Evolutionary conservation across 2,113 vertebrate genomes (phyloP).

Genomic region (Diphyllodes magnificus): DNA sequence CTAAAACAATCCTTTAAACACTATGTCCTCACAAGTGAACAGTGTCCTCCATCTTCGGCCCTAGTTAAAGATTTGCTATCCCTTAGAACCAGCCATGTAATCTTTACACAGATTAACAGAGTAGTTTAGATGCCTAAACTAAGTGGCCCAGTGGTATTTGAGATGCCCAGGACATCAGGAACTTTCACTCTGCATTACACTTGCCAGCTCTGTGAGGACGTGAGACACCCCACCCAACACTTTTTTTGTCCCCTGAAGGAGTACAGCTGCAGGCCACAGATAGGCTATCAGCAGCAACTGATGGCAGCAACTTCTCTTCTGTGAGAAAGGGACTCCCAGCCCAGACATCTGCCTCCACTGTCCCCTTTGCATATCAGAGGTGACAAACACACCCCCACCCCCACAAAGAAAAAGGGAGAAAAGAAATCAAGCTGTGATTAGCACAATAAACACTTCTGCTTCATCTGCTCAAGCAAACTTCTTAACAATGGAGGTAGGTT

Average conservation of each 20-base stretch:
- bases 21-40: not conserved
- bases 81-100: not conserved
- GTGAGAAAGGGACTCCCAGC: not conserved
- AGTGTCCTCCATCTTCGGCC: not conserved
- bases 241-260: not conserved
- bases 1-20: not conserved
- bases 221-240: not conserved
- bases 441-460: not conserved
- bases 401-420: rapidly evolving
- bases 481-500: not conserved
- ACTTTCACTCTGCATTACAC: not conserved
- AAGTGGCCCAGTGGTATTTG: not conserved
- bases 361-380: not conserved
- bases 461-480: not conserved
- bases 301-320: not conserved
- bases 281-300: not conserved
- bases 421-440: not conserved
- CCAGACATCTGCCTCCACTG: not conserved
- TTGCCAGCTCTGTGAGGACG: not conserved
- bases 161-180: not conserved
- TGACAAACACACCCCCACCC: not conserved
- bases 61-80: not conserved
- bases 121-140: not conserved
- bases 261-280: not conserved
- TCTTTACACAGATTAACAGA: not conserved